Conservation (phyloP, 2,797 vertebrate species). For the Petrocephalus sullivani region DNA sequence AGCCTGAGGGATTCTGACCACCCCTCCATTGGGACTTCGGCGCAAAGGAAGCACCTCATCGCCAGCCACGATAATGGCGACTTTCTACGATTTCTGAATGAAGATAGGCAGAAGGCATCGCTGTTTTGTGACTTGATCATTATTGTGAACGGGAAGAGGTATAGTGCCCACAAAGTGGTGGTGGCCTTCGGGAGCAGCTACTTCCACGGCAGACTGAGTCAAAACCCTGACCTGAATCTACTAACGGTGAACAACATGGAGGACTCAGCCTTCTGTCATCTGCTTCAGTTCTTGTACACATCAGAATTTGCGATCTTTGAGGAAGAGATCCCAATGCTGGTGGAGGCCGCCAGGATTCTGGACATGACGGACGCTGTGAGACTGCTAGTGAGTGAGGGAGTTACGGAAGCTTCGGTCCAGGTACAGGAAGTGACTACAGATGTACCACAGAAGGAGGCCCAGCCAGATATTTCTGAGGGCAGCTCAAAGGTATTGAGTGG, state of each 20-base stretch:
- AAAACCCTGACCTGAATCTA: slow-evolving; percentile 70
- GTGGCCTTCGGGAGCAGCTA: slow-evolving; percentile 95
- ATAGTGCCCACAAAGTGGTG: slow-evolving; percentile 86
- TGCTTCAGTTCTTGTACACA: slow-evolving; percentile 88
- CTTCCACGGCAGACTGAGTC: slow-evolving; percentile 86
- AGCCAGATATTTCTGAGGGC: slow-evolving; percentile 38
- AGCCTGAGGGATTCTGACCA: background rate
- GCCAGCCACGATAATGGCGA: slow-evolving; percentile 77
- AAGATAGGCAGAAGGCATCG: slow-evolving; percentile 74
- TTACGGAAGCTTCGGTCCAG: slow-evolving; percentile 36
- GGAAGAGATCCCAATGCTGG: slow-evolving; percentile 73
- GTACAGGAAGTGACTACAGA: slow-evolving; percentile 45
- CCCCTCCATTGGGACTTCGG: slow-evolving; percentile 19
- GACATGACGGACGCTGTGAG: slow-evolving; percentile 92
- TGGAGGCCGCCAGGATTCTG: slow-evolving; percentile 87
- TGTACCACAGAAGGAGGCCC: slow-evolving; percentile 41
- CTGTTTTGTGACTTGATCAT: slow-evolving; percentile 85
- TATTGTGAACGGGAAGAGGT: slow-evolving; percentile 77
- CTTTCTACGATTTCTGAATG: slow-evolving; percentile 83
- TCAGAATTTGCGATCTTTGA: slow-evolving; percentile 80
- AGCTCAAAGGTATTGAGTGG: slow-evolving; percentile 51
- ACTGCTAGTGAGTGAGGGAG: slow-evolving; percentile 65
- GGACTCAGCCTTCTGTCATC: slow-evolving; percentile 78
- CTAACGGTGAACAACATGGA: slow-evolving; percentile 87
- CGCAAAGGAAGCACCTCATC: slow-evolving; percentile 64